phyloP scores from a whole-genome alignment of 2,113 vertebrate species.

The Thalassarche chlororhynchos region DNA sequence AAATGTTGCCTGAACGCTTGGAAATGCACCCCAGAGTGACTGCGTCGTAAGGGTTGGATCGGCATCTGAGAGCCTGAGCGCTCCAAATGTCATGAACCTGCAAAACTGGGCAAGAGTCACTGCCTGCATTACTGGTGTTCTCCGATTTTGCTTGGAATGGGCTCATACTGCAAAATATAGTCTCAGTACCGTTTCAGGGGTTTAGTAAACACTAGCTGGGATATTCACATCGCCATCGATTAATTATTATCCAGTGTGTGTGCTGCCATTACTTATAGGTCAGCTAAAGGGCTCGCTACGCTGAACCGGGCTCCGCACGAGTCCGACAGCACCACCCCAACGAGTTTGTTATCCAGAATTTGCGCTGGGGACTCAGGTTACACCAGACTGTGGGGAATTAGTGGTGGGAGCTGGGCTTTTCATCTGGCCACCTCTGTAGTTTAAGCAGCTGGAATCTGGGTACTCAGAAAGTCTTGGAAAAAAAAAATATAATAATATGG shows the following conservation, averaged over 20 bases:
- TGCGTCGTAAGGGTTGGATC: background rate
- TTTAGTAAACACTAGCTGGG: background rate
- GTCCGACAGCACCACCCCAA: background rate
- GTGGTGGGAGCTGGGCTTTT: background rate
- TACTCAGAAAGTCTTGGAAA: background rate
- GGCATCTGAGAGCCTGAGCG: background rate
- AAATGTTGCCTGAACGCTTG: background rate
- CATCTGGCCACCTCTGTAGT: background rate
- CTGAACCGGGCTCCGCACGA: fast-evolving
- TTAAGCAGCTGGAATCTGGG: background rate
- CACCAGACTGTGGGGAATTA: background rate
- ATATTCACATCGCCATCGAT: background rate
- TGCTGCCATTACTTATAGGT: background rate
- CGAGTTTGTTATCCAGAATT: background rate
- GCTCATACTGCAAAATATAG: background rate
- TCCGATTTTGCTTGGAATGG: background rate
- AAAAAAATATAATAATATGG: background rate
- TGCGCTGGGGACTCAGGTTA: background rate
- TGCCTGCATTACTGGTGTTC: background rate
- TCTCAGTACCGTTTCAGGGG: background rate
- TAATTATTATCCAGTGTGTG: background rate
- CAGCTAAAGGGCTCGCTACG: background rate
- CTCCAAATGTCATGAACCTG: background rate
- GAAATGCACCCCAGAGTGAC: background rate
- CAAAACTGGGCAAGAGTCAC: background rate